phyloP scores from a whole-genome alignment of 37 sponge, comb jelly and placozoan species.

The Cliona cf. orientalis region DNA sequence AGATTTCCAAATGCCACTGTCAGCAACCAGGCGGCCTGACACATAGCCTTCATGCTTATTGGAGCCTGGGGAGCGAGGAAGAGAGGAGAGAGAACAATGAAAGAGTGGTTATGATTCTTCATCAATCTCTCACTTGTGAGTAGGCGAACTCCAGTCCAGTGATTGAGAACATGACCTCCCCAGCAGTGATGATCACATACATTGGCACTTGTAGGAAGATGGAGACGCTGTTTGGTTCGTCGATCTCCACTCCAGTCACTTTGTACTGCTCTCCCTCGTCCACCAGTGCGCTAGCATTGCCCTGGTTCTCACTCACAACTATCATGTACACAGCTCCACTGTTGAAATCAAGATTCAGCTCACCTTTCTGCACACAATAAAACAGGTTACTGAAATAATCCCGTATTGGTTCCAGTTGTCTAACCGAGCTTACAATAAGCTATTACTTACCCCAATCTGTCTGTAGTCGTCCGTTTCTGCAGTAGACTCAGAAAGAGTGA shows the following conservation, averaged over 20 bases:
- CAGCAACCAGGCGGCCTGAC: constrained; percentile 92
- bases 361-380: too few relatives aligned
- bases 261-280: constrained; percentile 18
- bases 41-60: constrained; percentile 94
- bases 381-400: too few relatives aligned
- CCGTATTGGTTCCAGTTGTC: too few relatives aligned
- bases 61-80: constrained; percentile 80
- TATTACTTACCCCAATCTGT: too few relatives aligned
- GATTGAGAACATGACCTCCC: constrained; percentile 98
- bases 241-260: constrained; percentile 41
- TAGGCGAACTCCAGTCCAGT: constrained; percentile 99
- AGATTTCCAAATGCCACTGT: constrained; percentile 97
- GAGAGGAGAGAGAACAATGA: not conserved
- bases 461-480: too few relatives aligned
- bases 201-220: constrained; percentile 93
- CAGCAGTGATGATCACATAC: constrained; percentile 95
- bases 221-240: constrained; percentile 76
- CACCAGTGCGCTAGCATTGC: too few relatives aligned
- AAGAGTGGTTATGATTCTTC: not conserved
- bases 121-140: constrained; percentile 77
- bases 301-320: too few relatives aligned
- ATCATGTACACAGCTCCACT: too few relatives aligned
- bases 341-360: too few relatives aligned
- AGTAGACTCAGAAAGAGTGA: too few relatives aligned
- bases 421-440: too few relatives aligned